phyloP scores from a whole-genome alignment of 2,888 invertebrate species.

The Xylophagus ater region DNA sequence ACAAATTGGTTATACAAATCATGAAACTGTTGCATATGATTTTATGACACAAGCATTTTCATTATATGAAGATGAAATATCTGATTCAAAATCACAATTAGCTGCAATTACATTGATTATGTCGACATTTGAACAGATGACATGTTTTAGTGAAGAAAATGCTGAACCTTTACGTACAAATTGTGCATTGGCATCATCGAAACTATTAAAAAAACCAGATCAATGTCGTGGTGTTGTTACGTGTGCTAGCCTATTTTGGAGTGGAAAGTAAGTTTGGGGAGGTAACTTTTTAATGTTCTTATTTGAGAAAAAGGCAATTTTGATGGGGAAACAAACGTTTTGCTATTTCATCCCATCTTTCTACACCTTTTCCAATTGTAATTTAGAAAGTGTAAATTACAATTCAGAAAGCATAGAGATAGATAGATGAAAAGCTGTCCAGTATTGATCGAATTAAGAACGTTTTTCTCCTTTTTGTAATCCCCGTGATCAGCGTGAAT shows the following conservation, averaged over 20 bases:
- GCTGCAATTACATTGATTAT: slow-evolving; percentile 93
- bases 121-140: slow-evolving; percentile 88
- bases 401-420: no score
- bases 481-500: no score
- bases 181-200: slow-evolving; percentile 91
- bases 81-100: slow-evolving; percentile 92
- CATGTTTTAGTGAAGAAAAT: slow-evolving; percentile 92
- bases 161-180: slow-evolving; percentile 93
- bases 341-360: no score
- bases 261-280: slow-evolving; percentile 48
- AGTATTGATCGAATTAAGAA: no score
- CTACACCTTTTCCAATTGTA: no score
- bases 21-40: slow-evolving; percentile 96
- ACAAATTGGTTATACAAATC: slow-evolving; percentile 85
- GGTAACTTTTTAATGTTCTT: no score
- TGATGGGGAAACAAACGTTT: no score
- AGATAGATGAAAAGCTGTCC: no score
- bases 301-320: no score
- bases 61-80: slow-evolving; percentile 95
- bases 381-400: no score
- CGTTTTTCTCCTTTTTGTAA: no score
- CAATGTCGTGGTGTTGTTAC: slow-evolving; percentile 91
- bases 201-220: slow-evolving; percentile 94
- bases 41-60: slow-evolving; percentile 92
- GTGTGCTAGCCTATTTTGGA: slow-evolving; percentile 97